Evolutionary conservation across 1,140 invertebrate genomes (phyloP).

Genomic region (Rhopalosiphum maidis): DNA sequence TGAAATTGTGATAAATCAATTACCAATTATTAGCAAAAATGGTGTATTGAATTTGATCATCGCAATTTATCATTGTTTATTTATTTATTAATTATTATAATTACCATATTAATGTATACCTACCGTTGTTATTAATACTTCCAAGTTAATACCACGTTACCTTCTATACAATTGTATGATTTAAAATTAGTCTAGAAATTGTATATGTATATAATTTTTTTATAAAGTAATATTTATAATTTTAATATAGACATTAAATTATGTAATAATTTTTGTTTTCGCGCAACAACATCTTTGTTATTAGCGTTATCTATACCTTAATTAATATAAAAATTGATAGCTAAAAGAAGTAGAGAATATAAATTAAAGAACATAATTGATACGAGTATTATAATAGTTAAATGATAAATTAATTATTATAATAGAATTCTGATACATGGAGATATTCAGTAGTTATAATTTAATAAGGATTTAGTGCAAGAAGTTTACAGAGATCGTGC

Average conservation of each 20-base stretch:
- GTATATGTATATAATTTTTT: not conserved
- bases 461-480: not conserved
- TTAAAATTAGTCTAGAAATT: not conserved
- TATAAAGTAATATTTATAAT: not conserved
- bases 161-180: not conserved
- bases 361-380: not conserved
- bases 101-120: too few species aligned
- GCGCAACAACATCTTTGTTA: not conserved
- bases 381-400: not conserved
- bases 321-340: not conserved
- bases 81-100: too few species aligned
- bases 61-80: too few species aligned
- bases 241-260: not conserved
- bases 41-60: too few species aligned
- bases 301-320: not conserved
- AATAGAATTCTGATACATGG: not conserved
- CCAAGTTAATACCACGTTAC: not conserved
- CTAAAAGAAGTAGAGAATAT: not conserved
- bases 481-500: not conserved
- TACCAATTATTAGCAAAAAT: too few species aligned
- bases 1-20: too few species aligned
- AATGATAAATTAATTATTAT: not conserved
- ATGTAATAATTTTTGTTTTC: not conserved
- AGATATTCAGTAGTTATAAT: not conserved
- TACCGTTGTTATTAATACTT: not conserved